Evolutionary conservation across 2,113 vertebrate species (phyloP).

Genomic region (Etheostoma cragini): DNA sequence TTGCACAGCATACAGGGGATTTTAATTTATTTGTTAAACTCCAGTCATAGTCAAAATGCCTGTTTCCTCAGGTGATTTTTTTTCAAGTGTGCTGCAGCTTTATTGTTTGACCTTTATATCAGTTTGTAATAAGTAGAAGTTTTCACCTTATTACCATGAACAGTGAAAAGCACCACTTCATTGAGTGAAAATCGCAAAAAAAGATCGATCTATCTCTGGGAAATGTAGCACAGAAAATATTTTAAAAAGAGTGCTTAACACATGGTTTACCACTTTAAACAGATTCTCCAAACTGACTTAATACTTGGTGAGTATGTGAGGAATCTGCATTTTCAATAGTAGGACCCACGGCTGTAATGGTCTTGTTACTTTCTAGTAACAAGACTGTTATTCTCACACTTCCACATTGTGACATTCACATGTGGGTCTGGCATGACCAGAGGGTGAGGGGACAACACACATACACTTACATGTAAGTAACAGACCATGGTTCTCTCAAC

Average conservation of each 20-base stretch:
- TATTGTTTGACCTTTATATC: not conserved
- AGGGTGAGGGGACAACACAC: not conserved
- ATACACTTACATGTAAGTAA: not conserved
- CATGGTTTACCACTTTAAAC: not conserved
- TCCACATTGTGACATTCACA: not conserved
- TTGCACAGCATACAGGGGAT: not conserved
- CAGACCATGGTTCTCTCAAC: not conserved
- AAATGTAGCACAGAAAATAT: not conserved
- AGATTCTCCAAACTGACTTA: not conserved
- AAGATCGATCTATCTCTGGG: not conserved
- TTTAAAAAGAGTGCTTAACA: not conserved
- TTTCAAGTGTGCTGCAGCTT: not conserved
- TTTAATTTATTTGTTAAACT: not conserved
- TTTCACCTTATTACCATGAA: not conserved
- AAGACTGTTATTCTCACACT: constrained; percentile 11
- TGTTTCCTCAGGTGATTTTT: not conserved
- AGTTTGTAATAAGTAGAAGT: not conserved
- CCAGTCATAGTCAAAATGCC: not conserved
- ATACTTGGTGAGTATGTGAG: not conserved
- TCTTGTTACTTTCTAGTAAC: constrained; percentile 11
- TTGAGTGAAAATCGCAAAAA: not conserved
- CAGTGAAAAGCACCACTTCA: not conserved
- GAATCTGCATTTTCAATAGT: not conserved
- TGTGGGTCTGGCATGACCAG: not conserved
- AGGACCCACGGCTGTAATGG: not conserved